Conservation (phyloP, 2,888 invertebrate genomes). For the Cerceris rybyensis region DNA sequence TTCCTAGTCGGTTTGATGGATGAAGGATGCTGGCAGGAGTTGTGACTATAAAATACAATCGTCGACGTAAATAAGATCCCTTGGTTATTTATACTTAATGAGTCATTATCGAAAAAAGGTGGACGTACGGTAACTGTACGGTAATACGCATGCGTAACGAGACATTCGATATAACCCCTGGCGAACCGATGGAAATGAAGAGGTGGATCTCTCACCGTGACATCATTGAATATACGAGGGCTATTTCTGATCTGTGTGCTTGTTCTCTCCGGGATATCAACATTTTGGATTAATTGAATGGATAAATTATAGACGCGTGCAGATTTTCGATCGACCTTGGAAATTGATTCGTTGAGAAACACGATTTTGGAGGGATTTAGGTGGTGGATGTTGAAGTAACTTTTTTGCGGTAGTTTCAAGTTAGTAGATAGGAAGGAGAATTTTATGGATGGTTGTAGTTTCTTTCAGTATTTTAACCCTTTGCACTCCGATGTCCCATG, state of each 20-base stretch:
- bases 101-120: slow-evolving; percentile 21
- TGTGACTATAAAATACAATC: not conserved
- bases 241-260: slow-evolving; percentile 5
- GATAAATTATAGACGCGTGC: no score
- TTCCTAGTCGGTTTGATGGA: not conserved
- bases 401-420: no score
- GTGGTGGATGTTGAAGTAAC: no score
- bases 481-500: no score
- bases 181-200: slow-evolving; percentile 9
- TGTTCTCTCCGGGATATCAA: not conserved
- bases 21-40: not conserved
- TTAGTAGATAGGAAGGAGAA: no score
- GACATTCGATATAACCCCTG: slow-evolving; percentile 52
- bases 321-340: no score
- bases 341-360: no score
- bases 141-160: slow-evolving; percentile 29
- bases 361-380: no score
- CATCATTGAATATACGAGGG: not conserved
- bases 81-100: slow-evolving; percentile 19
- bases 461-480: no score
- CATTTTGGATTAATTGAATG: not conserved
- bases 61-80: not conserved
- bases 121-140: slow-evolving; percentile 4
- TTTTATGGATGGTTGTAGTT: no score
- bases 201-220: slow-evolving; percentile 8